These are phyloP conservation scores for Lasioglossum malachurum DNA, from an alignment of 2,888 invertebrate genomes.

Conservation along the genomic window DNA sequence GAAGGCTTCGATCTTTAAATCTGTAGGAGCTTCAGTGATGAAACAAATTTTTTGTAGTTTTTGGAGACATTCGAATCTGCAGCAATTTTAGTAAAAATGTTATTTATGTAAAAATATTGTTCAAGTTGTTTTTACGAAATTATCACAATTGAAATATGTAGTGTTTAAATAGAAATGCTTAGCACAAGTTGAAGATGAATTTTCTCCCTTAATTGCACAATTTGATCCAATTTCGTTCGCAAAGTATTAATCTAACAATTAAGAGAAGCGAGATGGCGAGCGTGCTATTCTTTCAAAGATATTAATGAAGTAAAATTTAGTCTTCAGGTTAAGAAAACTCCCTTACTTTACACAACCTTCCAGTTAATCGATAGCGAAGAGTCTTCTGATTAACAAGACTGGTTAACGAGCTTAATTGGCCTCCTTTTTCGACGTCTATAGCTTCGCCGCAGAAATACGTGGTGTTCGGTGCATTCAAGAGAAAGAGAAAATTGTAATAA, in stretches of 20 bases:
- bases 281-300: background rate
- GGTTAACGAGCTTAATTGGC: slow-evolving; percentile 41
- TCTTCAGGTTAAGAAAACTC: background rate
- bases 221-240: background rate
- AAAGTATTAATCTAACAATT: background rate
- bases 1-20: too few relatives aligned
- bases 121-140: too few relatives aligned
- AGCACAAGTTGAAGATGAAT: background rate
- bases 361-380: slow-evolving; percentile 39
- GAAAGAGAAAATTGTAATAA: background rate
- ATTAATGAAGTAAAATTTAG: background rate
- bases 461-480: background rate
- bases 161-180: too few relatives aligned
- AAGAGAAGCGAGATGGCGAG: background rate
- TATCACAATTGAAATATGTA: too few relatives aligned
- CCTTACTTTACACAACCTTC: slow-evolving; percentile 31
- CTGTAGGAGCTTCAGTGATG: too few relatives aligned
- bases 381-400: background rate
- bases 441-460: background rate
- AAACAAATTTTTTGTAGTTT: too few relatives aligned
- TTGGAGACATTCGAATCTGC: too few relatives aligned
- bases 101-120: too few relatives aligned
- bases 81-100: too few relatives aligned
- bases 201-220: background rate
- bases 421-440: slow-evolving; percentile 16